Percentiles rank a stretch among this genome's conserved stretches.
Conservation (phyloP, 2,888 invertebrate genomes). For the Drosophila anomelani region DNA sequence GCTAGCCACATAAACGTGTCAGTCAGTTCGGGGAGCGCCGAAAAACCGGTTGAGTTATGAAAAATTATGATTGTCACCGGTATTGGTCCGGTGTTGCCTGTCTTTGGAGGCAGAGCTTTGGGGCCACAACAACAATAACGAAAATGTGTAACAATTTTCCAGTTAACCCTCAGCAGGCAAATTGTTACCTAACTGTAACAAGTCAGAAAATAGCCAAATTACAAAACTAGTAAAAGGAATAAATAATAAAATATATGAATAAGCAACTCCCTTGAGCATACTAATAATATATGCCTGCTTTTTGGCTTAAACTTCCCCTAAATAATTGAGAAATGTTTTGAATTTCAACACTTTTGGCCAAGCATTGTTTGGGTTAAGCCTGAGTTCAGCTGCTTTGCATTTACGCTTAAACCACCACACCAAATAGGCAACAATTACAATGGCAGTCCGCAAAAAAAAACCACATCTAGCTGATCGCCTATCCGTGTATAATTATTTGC, state of each 20-base stretch:
- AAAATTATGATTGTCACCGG: slow-evolving; percentile 80
- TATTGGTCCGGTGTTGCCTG: slow-evolving; percentile 34
- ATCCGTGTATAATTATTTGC: slow-evolving; percentile 71
- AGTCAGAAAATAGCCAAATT: not conserved
- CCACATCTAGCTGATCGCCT: slow-evolving; percentile 29
- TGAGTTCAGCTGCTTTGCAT: slow-evolving; percentile 55
- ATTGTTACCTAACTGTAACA: slow-evolving; percentile 36
- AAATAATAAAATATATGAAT: too few relatives aligned
- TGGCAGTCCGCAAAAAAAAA: slow-evolving; percentile 47
- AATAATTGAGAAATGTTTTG: slow-evolving; percentile 15
- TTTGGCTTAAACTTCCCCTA: not conserved
- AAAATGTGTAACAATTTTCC: slow-evolving; percentile 77
- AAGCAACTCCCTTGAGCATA: too few relatives aligned
- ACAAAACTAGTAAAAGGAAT: not conserved
- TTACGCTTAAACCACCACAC: slow-evolving; percentile 75
- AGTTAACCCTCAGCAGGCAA: slow-evolving; percentile 70
- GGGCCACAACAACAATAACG: slow-evolving; percentile 27
- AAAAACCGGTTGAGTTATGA: slow-evolving; percentile 78
- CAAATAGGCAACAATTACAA: slow-evolving; percentile 78
- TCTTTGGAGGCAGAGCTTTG: slow-evolving; percentile 9
- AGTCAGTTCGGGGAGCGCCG: slow-evolving; percentile 51
- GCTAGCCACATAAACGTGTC: slow-evolving; percentile 69
- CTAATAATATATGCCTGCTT: not conserved
- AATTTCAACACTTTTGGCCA: slow-evolving; percentile 3
- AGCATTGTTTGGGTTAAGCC: slow-evolving; percentile 20